A percentile compares a stretch with the other conserved stretches of the same genome.
Conservation (phyloP, 1,140 invertebrate genomes). For the Formica exsecta region DNA sequence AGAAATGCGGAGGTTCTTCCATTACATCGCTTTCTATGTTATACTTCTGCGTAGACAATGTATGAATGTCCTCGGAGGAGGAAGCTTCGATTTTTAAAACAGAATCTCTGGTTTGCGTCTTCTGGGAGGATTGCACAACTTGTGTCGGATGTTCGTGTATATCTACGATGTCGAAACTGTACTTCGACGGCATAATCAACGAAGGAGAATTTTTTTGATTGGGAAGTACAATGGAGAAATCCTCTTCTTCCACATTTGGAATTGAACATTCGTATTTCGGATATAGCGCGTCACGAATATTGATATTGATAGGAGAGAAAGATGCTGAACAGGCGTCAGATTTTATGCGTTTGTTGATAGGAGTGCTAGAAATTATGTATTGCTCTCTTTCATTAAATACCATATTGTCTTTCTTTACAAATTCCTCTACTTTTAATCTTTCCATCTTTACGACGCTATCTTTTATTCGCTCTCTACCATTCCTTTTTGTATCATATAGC, state of each 20-base stretch:
- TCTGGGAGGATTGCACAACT: neutral
- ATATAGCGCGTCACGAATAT: neutral
- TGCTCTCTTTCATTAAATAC: neutral
- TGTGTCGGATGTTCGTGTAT: neutral
- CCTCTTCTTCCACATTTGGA: neutral
- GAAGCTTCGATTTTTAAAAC: neutral
- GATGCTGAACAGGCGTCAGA: neutral
- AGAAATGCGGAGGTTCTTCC: neutral
- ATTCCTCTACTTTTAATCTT: constrained; percentile 6
- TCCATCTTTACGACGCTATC: constrained; percentile 21
- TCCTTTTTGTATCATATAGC: neutral
- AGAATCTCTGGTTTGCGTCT: neutral
- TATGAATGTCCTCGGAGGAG: neutral
- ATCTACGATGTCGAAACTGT: neutral
- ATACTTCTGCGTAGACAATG: constrained; percentile 20
- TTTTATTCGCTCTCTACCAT: neutral
- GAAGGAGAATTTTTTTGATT: neutral
- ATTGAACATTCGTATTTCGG: neutral
- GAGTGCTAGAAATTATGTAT: constrained; percentile 63
- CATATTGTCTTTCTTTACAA: neutral
- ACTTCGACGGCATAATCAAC: neutral
- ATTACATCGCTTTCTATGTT: neutral
- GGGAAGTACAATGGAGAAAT: neutral
- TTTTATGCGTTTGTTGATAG: constrained; percentile 34
- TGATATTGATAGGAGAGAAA: constrained; percentile 62